Evolutionary conservation across 2,888 invertebrate species (phyloP).

Genomic region (Cataglyphis albicans): DNA sequence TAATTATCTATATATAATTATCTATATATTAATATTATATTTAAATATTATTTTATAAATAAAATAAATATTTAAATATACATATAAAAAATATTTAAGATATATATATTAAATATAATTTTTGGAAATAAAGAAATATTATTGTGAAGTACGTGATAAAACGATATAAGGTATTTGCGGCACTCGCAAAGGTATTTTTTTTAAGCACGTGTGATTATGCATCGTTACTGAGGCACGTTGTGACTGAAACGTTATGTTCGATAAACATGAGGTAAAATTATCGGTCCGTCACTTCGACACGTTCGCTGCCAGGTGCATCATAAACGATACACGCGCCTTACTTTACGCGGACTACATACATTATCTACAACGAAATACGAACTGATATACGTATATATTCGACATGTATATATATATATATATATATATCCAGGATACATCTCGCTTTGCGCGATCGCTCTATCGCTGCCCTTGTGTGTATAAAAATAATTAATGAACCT

Average conservation of each 20-base stretch:
- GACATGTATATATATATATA: too few species aligned
- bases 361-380: constrained; percentile 56
- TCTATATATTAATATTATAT: too few species aligned
- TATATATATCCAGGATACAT: neutral
- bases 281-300: constrained; percentile 57
- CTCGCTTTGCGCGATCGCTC: neutral
- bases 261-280: constrained; percentile 41
- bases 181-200: neutral
- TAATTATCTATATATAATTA: too few species aligned
- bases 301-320: constrained; percentile 55
- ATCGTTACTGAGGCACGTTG: constrained; percentile 13
- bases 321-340: constrained; percentile 58
- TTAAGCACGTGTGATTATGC: neutral
- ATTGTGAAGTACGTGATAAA: constrained; percentile 8
- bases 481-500: constrained; percentile 42
- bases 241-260: constrained; percentile 34
- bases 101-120: constrained; percentile 2
- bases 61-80: too few species aligned
- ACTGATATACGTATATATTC: constrained; percentile 30
- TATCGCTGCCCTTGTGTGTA: constrained; percentile 13
- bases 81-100: neutral
- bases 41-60: neutral
- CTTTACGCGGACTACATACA: constrained; percentile 61
- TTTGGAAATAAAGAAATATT: neutral
- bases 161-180: neutral